Conservation (phyloP, 2,888 invertebrate genomes). For the Apotomis turbidana region DNA sequence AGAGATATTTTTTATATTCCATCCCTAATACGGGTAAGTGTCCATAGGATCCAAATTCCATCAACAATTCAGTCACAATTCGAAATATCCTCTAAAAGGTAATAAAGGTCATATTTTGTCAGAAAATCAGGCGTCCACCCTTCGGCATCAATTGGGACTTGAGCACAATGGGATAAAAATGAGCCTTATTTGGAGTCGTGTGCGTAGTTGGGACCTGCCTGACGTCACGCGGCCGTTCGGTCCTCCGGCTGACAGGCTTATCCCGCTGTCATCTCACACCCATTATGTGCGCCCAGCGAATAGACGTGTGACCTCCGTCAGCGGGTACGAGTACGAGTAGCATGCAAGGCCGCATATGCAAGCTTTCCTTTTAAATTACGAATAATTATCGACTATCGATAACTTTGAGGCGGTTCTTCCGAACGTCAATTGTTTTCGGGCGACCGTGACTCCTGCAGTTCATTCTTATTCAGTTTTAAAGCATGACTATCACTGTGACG, state of each 20-base stretch:
- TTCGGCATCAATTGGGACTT: constrained; percentile 27
- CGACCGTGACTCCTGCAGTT: constrained; percentile 25
- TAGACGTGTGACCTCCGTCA: constrained; percentile 71
- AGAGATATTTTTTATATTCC: background rate
- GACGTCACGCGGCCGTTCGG: constrained; percentile 48
- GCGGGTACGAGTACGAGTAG: constrained; percentile 58
- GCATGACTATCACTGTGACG: constrained; percentile 13
- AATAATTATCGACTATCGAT: constrained; percentile 57
- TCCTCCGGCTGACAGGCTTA: constrained; percentile 53
- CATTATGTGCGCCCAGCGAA: constrained; percentile 68
- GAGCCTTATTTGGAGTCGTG: constrained; percentile 35
- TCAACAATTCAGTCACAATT: constrained; percentile 22
- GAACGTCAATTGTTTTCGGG: constrained; percentile 55
- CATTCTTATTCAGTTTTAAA: constrained; percentile 27
- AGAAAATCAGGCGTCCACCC: constrained; percentile 26
- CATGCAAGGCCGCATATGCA: constrained; percentile 62
- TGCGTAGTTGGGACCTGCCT: constrained; percentile 43
- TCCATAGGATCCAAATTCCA: background rate
- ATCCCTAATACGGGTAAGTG: background rate
- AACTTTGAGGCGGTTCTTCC: constrained; percentile 52
- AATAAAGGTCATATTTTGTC: constrained; percentile 14
- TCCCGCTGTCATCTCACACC: constrained; percentile 72
- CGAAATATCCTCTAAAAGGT: constrained; percentile 11
- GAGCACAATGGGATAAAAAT: constrained; percentile 35
- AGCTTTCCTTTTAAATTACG: constrained; percentile 63